A percentile compares a stretch with the other conserved stretches of the same genome.
Conservation (phyloP, 2,113 vertebrate species). For the Natator depressus region DNA sequence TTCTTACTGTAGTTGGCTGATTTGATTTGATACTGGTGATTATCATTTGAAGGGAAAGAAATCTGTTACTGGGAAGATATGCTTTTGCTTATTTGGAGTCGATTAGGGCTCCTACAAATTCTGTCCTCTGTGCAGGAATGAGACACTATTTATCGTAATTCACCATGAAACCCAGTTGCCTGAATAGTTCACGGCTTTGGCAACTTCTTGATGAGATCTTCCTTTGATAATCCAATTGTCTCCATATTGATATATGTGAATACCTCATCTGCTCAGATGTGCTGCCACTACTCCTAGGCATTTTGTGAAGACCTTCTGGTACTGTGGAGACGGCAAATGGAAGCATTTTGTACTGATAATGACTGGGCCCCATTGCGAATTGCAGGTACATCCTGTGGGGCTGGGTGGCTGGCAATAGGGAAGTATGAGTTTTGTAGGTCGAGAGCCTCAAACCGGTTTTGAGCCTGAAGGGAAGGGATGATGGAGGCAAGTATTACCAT, state of each 20-base stretch:
- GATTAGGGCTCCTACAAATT: not conserved
- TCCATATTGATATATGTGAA: not conserved
- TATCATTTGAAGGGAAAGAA: not conserved
- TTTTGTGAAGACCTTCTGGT: not conserved
- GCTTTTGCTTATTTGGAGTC: not conserved
- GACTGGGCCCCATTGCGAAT: not conserved
- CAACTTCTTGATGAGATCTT: not conserved
- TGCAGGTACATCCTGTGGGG: not conserved
- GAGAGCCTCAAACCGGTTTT: not conserved
- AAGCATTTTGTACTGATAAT: not conserved
- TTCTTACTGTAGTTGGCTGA: not conserved
- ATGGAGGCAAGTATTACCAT: not conserved
- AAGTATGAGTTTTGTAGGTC: not conserved
- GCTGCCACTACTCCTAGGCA: not conserved
- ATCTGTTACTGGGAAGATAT: not conserved
- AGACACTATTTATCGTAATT: not conserved
- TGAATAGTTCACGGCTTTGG: not conserved
- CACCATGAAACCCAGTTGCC: not conserved
- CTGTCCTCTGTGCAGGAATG: not conserved
- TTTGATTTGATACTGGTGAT: not conserved
- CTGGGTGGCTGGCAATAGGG: not conserved
- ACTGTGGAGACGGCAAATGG: not conserved
- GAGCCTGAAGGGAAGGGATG: not conserved
- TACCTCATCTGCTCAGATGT: not conserved
- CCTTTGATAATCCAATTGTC: not conserved